Base-by-base conservation (phyloP, 2,888 invertebrate genomes). In the Mythimna impura region DNA sequence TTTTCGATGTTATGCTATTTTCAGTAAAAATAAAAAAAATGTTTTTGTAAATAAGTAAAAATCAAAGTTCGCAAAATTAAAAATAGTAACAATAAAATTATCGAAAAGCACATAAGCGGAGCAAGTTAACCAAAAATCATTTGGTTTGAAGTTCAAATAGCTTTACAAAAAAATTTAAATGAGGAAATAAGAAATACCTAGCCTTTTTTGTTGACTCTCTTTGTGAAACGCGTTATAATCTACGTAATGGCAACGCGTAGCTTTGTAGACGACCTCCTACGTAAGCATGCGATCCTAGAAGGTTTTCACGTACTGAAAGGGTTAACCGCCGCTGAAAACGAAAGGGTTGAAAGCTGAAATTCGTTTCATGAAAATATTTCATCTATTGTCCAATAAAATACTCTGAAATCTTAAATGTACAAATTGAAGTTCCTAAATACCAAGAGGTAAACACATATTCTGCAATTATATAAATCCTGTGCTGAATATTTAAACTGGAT, bases 281-380 rank as follows among this genome's bases (percentile, higher is more conserved):
- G 61, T 22, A 63, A 50, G 64, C 78, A 78, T 96, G 94, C 70
- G 60, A 22, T 82, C 94, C 94, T 93, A 80, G 90, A 86, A 89
- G 61, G 68, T 90, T 94, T 96, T 94, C 94, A 95, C 94, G 95
- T 94, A 93, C 92, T 92, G 93, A 93, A 95, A 95, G 95, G 95
- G 95, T 95, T 94, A 93, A 87, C 85, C 84, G 83, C 80, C 82
- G 81, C 90, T 90, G 91, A 91, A 92, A 91, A 83, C 76, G 80
- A 74, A 82, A 80, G 79, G 80, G 79, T 82, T 84, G 40, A 52
- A 62, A 75, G 76, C 73, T 73, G 67, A 73, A 69, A 74, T 66
- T 60, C 47, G 8, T 66, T 61, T 58, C 66, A 78, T 71, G 65
- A 62, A 69, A 66, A 62, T 52, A 65, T 63, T 74, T 72, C 2